Percentiles rank a stretch among this genome's conserved stretches.
phyloP scores from a whole-genome alignment of 2,888 invertebrate species.

The Tubulanus polymorphus region DNA sequence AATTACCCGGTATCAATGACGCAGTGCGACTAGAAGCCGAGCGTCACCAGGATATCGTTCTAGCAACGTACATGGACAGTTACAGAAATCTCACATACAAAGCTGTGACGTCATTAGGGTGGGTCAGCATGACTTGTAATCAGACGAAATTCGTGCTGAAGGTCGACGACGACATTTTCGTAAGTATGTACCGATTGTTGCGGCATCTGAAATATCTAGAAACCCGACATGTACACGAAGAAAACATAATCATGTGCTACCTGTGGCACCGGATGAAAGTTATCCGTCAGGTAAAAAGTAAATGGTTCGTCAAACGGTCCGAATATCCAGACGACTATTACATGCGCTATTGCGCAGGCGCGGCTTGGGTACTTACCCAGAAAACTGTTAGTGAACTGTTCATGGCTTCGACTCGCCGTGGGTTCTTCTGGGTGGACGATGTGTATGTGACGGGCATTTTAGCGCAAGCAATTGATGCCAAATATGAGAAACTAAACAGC shows the following conservation, averaged over 20 bases:
- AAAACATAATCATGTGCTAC: slow-evolving; percentile 42
- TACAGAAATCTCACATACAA: slow-evolving; percentile 56
- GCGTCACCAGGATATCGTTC: slow-evolving; percentile 46
- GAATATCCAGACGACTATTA: slow-evolving; percentile 52
- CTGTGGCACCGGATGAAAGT: slow-evolving; percentile 51
- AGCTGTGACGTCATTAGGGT: slow-evolving; percentile 53
- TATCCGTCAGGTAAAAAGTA: slow-evolving; percentile 50
- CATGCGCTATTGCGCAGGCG: slow-evolving; percentile 55
- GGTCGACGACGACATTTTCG: slow-evolving; percentile 55
- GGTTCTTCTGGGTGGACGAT: slow-evolving; percentile 90
- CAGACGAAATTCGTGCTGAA: slow-evolving; percentile 51
- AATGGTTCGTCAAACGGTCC: slow-evolving; percentile 52
- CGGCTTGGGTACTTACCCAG: slow-evolving; percentile 61
- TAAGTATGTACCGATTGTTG: slow-evolving; percentile 54
- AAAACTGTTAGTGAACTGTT: slow-evolving; percentile 62
- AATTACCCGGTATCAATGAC: slow-evolving; percentile 27
- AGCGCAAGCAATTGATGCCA: slow-evolving; percentile 33
- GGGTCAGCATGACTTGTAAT: slow-evolving; percentile 50
- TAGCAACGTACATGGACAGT: slow-evolving; percentile 51
- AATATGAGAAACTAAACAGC: slow-evolving; percentile 37
- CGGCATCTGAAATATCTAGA: slow-evolving; percentile 20
- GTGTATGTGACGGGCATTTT: slow-evolving; percentile 79
- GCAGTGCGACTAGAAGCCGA: slow-evolving; percentile 37
- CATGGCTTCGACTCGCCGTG: slow-evolving; percentile 61
- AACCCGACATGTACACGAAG: slow-evolving; percentile 7